Evolutionary conservation across 2,888 invertebrate genomes (phyloP), one percentile per base, ranked within the genome.

Genomic region (Lasioglossum figueresi): DNA sequence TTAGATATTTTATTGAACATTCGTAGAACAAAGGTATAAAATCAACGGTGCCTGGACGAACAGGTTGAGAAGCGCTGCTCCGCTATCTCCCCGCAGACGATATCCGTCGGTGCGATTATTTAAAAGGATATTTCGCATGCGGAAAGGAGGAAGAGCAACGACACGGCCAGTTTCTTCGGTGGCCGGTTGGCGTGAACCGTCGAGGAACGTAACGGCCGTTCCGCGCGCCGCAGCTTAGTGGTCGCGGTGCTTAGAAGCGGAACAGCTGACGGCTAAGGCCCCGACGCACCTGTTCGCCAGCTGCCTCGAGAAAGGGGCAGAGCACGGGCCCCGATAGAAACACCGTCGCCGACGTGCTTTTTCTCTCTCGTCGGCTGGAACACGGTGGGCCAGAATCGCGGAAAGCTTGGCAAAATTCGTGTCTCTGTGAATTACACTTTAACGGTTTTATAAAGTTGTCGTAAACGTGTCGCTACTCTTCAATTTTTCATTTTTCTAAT

Each of bases 261-360:
- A 93, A 93, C 93, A 94, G 94, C 94, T 94, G 94, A 94, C 93
- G 91, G 88, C 87, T 83, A n/a, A 82, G 83, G 88, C 80, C 87
- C 74, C 91, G 43, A 31, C 72, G 91, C 94, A 94, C 94, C 94
- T 94, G 94, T 94, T 94, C 91, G 78, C 92, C 94, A 94, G 94
- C 94, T 94, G 94, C 92, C 84, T 79, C 91, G 91, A 93, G 92
- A 93, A 94, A 91, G 70, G 34, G 59, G 27, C 66, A 52, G 23
- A 52, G 23, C 37, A 91, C 56, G 19, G 34, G 90, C 90, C 88
- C 83, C 86, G 91, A 89, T 89, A 80, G 86, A 81, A 82, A 75
- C 74, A 72, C 59, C 56, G 63, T 56, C 52, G 71, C 68, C 79
- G 80, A 79, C 73, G 27, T 63, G 59, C 31, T 63, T 31, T 63